Conservation (phyloP, 2,888 invertebrate genomes). For the Caenorhabditis imperialis region DNA sequence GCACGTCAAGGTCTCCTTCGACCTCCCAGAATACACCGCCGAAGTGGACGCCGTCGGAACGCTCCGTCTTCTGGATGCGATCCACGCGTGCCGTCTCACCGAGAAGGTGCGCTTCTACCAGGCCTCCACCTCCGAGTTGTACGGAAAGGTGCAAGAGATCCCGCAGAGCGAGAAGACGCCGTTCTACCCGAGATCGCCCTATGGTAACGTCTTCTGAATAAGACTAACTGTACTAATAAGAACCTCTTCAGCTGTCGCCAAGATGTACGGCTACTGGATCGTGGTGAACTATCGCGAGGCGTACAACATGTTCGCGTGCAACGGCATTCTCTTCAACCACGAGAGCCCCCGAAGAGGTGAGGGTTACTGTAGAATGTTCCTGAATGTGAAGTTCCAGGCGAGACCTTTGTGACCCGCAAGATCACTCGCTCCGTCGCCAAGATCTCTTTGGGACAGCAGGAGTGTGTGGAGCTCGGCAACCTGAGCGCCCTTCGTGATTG, state of each 20-base stretch:
- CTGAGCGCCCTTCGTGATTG: conserved; percentile 96
- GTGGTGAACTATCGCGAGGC: conserved; percentile 95
- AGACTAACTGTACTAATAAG: neutral
- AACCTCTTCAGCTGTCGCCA: conserved; percentile 92
- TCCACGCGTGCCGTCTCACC: conserved; percentile 89
- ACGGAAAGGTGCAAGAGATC: conserved; percentile 91
- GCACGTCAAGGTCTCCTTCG: conserved; percentile 95
- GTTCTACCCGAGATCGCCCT: conserved; percentile 95
- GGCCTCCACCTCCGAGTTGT: conserved; percentile 94
- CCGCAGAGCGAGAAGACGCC: conserved; percentile 95
- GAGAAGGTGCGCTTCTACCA: conserved; percentile 87
- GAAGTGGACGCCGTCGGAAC: conserved; percentile 98
- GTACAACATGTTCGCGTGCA: conserved; percentile 94
- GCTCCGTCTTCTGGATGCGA: conserved; percentile 90
- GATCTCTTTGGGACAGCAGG: conserved; percentile 89
- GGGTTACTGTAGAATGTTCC: neutral
- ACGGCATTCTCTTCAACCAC: conserved; percentile 96
- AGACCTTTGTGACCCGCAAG: conserved; percentile 98
- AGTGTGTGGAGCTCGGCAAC: conserved; percentile 88
- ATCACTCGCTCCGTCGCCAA: conserved; percentile 97
- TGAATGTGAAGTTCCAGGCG: conserved; percentile 81
- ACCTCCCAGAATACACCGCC: conserved; percentile 97
- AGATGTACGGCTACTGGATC: conserved; percentile 96
- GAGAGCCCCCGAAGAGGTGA: conserved; percentile 90
- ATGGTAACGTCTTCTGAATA: conserved; percentile 83